Percentiles rank a stretch among this genome's conserved stretches.
phyloP scores from a whole-genome alignment of 37 sponge, comb jelly and placozoan species.

The Cladorhizidae sp. region DNA sequence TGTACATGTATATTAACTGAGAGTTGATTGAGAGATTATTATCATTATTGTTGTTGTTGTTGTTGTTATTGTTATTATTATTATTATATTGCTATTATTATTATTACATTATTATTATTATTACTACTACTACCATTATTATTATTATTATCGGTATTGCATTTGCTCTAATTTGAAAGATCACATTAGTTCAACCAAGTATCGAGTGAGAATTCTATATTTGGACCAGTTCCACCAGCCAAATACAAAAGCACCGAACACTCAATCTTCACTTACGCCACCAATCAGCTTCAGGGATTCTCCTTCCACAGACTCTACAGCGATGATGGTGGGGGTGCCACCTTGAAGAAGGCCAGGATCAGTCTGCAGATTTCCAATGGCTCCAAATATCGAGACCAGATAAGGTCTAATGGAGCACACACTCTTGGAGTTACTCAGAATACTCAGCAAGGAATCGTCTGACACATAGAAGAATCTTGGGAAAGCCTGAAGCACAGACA shows the following conservation, averaged over 20 bases:
- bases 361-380: neutral
- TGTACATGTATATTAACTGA: too few relatives aligned
- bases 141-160: too few relatives aligned
- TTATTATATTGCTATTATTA: too few relatives aligned
- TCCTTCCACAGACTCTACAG: conserved; percentile 62
- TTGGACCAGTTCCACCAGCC: neutral
- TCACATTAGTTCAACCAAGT: too few relatives aligned
- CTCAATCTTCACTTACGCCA: conserved; percentile 36
- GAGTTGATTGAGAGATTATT: too few relatives aligned
- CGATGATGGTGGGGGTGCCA: conserved; percentile 31
- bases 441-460: conserved; percentile 65
- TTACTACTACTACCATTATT: too few relatives aligned
- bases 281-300: conserved; percentile 42
- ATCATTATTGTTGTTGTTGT: too few relatives aligned
- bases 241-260: neutral
- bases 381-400: conserved; percentile 56
- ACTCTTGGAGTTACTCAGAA: conserved; percentile 68
- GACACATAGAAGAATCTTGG: conserved; percentile 77
- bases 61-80: too few relatives aligned
- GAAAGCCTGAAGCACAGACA: conserved; percentile 46
- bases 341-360: conserved; percentile 4
- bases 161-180: too few relatives aligned
- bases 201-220: too few relatives aligned
- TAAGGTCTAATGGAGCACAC: conserved; percentile 52
- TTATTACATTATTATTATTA: too few relatives aligned